Evolutionary conservation across 2,888 invertebrate species (phyloP), one percentile per base, ranked within the genome.

Genomic region (Oscheius myriophilus): DNA sequence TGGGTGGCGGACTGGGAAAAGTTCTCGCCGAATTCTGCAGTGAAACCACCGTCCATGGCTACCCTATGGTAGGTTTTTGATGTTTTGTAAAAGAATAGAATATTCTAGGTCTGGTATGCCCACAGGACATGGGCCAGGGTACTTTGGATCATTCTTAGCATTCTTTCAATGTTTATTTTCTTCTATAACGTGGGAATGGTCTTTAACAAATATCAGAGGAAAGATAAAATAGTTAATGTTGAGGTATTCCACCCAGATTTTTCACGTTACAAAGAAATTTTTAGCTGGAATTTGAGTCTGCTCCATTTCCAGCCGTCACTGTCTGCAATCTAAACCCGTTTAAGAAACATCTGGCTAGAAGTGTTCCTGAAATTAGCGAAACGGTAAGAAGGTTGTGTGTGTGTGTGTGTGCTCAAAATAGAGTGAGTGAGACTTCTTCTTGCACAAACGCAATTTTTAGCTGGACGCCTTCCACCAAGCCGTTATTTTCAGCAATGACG

Each of bases 391-490:
- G 21, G 11, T 2, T 6, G 49, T 6, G 49, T 6, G 11, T 6
- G 21, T 6, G 18, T 18, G 11, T 6, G 49, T 6, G n/a, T 6
- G n/a, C 3, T 3, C 2, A 9, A 49, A 49, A n/a, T 11, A 49
- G 49, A 18, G n/a, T 6, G 11, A 49, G n/a, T 4, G 18, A 18
- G 39, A 25, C 11, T 14, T 2, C 25, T 26, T 11, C 21, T 53
- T 14, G 23, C 14, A 54, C 26, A 39, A 54, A 25, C 49, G 4
- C 21, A 3, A 3, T 54, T 70, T 71, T 51, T 71, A 83, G 81
- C 73, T 85, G 12, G 84, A 85, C 65, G 83, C 83, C 11, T 85
- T 81, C 71, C 84, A 85, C 67, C 85, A 85, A 74, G 84, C 84
- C 1, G 85, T 85, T 9, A 78, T 81, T 26, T 85, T 79, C 75